Conservation (phyloP, 2,888 invertebrate species). For the Teleiodes luculella region DNA sequence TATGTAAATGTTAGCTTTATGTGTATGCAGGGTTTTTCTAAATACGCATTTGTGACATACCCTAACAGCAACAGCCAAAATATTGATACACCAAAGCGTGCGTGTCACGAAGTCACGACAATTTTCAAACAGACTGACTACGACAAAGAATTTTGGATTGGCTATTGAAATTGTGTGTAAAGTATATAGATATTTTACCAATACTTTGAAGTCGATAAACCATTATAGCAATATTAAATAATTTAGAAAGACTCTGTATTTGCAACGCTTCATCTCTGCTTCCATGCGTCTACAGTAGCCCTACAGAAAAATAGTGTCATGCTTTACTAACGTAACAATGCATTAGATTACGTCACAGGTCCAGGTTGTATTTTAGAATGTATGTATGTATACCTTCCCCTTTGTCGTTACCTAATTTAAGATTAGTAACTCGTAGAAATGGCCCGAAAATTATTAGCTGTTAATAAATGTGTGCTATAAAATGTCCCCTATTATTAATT, state of each 20-base stretch:
- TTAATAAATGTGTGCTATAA: conserved; percentile 70
- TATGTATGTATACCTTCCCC: conserved; percentile 64
- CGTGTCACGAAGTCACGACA: too few relatives aligned
- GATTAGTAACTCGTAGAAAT: conserved; percentile 59
- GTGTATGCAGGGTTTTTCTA: not conserved
- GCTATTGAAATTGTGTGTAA: too few relatives aligned
- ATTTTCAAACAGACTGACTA: too few relatives aligned
- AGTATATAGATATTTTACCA: too few relatives aligned
- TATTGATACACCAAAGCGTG: too few relatives aligned
- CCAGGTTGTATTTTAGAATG: conserved; percentile 72
- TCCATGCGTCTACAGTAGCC: conserved; percentile 55
- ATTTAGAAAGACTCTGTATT: conserved; percentile 41
- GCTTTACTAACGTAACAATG: conserved; percentile 55
- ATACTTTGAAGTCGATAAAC: too few relatives aligned
- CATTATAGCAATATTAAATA: too few relatives aligned
- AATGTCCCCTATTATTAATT: conserved; percentile 55
- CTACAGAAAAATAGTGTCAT: conserved; percentile 48
- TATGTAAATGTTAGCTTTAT: conserved; percentile 16
- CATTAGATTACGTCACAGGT: conserved; percentile 65
- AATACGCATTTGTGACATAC: not conserved
- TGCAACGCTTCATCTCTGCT: conserved; percentile 64
- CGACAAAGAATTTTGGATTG: too few relatives aligned
- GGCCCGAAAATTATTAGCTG: conserved; percentile 58
- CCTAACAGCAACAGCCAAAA: too few relatives aligned
- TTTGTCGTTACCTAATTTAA: conserved; percentile 69